Percentiles rank a stretch among this genome's conserved stretches.
Evolutionary conservation across 2,888 invertebrate species (phyloP).

Genomic region (Osedax frankpressi): DNA sequence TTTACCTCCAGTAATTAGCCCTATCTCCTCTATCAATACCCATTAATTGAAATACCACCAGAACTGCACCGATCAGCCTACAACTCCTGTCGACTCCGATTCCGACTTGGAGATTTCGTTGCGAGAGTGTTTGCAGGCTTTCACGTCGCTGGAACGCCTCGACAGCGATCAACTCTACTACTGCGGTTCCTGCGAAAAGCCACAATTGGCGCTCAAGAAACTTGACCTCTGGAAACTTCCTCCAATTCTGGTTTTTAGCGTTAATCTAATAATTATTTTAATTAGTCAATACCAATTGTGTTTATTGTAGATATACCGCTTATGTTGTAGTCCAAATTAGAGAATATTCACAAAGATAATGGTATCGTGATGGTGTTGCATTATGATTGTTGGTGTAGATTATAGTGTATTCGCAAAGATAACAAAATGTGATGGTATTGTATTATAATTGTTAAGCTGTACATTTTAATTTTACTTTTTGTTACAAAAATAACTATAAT

Average conservation of each 20-base stretch:
- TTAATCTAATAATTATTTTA: background rate
- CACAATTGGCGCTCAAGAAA: constrained; percentile 74
- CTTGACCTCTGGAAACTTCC: constrained; percentile 81
- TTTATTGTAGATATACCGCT: too few relatives aligned
- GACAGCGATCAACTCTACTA: constrained; percentile 66
- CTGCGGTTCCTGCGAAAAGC: constrained; percentile 68
- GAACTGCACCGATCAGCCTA: background rate
- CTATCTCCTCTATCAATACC: too few relatives aligned
- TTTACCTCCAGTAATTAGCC: too few relatives aligned
- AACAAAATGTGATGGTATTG: background rate
- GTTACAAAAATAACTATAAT: too few relatives aligned
- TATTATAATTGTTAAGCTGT: background rate
- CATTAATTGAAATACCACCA: background rate
- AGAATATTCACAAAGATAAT: too few relatives aligned
- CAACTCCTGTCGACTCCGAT: background rate
- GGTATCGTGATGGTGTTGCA: too few relatives aligned
- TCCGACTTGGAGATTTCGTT: constrained; percentile 59
- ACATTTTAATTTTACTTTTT: constrained; percentile 1
- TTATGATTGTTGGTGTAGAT: too few relatives aligned
- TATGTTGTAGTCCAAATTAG: too few relatives aligned
- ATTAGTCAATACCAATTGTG: too few relatives aligned
- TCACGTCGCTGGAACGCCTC: constrained; percentile 72
- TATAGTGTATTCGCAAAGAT: too few relatives aligned
- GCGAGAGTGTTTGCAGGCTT: constrained; percentile 69
- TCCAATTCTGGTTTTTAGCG: constrained; percentile 60